phyloP scores from a whole-genome alignment of 2,797 vertebrate genomes.

The Enteromius treurensis region DNA sequence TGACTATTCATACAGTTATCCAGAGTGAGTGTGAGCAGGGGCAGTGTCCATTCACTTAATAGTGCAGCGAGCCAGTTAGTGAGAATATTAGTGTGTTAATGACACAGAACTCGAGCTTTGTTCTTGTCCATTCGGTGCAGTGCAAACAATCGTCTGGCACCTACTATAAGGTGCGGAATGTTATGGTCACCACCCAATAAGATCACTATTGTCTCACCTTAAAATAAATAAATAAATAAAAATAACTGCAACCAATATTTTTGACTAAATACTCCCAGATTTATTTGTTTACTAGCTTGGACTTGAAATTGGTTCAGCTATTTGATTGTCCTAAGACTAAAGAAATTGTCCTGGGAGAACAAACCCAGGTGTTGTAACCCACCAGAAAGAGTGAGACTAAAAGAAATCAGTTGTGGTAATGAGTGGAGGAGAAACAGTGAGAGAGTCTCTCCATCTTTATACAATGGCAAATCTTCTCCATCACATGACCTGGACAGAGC shows the following conservation, averaged over 20 bases:
- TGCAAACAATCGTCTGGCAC: slow-evolving; percentile 54
- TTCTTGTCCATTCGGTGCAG: slow-evolving; percentile 65
- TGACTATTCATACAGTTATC: slow-evolving; percentile 73
- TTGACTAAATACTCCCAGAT: background rate
- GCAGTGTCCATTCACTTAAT: slow-evolving; percentile 75
- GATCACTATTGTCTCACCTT: slow-evolving; percentile 73
- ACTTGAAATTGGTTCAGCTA: slow-evolving; percentile 2
- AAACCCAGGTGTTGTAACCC: slow-evolving; percentile 44
- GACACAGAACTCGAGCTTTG: slow-evolving; percentile 71
- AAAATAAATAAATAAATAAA: background rate
- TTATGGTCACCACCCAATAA: slow-evolving; percentile 76
- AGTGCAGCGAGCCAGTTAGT: slow-evolving; percentile 75
- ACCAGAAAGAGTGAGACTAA: slow-evolving; percentile 47
- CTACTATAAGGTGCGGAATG: slow-evolving; percentile 61
- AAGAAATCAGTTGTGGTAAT: slow-evolving; percentile 41
- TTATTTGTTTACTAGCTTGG: background rate
- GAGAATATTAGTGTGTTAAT: slow-evolving; percentile 82
- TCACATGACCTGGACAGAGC: slow-evolving; percentile 52
- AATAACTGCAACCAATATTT: background rate
- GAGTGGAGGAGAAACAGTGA: slow-evolving; percentile 19
- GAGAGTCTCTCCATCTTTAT: slow-evolving; percentile 28
- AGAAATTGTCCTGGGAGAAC: slow-evolving; percentile 46
- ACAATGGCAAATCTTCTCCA: slow-evolving; percentile 35
- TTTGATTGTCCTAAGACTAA: slow-evolving; percentile 29
- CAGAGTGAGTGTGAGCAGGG: slow-evolving; percentile 75